These are phyloP conservation scores for human DNA, from an alignment of 2,113 vertebrate species.

Conservation along the genomic window DNA sequence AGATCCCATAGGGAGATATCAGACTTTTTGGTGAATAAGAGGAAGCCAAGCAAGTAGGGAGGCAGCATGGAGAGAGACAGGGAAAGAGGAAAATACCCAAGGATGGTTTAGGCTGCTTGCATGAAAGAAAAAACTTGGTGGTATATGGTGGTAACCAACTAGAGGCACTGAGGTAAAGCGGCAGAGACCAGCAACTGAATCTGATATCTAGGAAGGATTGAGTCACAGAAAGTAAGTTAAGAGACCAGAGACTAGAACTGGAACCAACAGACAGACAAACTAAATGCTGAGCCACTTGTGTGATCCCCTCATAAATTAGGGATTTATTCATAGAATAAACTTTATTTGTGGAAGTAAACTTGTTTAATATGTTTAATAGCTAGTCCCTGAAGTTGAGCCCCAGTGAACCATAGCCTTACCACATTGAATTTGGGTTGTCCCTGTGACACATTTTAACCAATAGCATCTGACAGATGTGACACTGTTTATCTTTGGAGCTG, in stretches of 20 bases:
- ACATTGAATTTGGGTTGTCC: background rate
- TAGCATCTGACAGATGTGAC: background rate
- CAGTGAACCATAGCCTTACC: background rate
- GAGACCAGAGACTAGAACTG: background rate
- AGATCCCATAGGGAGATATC: conserved; percentile 60
- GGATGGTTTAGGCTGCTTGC: background rate
- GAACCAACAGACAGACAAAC: background rate
- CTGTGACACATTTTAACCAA: background rate
- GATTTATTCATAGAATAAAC: too few relatives aligned
- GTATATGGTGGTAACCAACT: background rate
- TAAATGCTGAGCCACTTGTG: background rate
- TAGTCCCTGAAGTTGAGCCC: background rate
- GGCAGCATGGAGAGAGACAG: background rate
- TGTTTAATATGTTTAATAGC: background rate
- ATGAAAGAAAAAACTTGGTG: background rate
- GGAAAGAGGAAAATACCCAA: background rate
- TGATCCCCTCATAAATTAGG: background rate
- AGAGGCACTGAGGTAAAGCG: background rate
- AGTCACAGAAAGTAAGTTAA: background rate
- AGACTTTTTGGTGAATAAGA: background rate
- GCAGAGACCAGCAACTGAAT: background rate
- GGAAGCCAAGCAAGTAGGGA: background rate
- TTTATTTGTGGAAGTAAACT: background rate
- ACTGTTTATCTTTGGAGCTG: background rate
- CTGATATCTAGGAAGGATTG: background rate